These are phyloP conservation scores for Neosalanx taihuensis DNA, from an alignment of 2,797 vertebrate genomes.

Conservation along the genomic window DNA sequence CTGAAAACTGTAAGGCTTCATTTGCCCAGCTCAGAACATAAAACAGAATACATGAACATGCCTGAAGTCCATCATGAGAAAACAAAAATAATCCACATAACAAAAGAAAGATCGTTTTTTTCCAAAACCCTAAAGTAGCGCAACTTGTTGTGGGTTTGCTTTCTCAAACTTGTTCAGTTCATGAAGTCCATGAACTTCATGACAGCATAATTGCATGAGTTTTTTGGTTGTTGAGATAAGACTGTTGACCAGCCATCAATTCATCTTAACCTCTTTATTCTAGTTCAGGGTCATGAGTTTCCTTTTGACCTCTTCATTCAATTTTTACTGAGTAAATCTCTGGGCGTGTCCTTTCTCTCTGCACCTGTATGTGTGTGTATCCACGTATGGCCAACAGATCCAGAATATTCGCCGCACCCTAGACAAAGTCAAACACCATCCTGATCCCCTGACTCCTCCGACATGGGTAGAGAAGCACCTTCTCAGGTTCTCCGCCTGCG, in stretches of 20 bases:
- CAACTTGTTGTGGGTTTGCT: too few species aligned
- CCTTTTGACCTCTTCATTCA: slow-evolving; percentile 34
- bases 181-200: too few species aligned
- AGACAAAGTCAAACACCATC: slow-evolving; percentile 19
- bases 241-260: slow-evolving; percentile 10
- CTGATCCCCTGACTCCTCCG: slow-evolving; percentile 1
- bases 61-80: too few species aligned
- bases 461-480: slow-evolving; percentile 24
- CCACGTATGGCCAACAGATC: background rate
- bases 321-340: slow-evolving; percentile 38
- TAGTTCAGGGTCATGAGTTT: slow-evolving; percentile 19
- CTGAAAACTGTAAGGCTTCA: too few species aligned
- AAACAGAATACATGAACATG: too few species aligned
- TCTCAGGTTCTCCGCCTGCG: slow-evolving; percentile 19
- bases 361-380: background rate
- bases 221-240: slow-evolving; percentile 22
- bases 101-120: too few species aligned
- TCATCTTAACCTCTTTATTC: slow-evolving; percentile 37
- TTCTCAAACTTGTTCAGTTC: too few species aligned
- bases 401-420: slow-evolving; percentile 42
- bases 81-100: too few species aligned
- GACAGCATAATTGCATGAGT: too few species aligned
- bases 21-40: too few species aligned
- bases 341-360: slow-evolving; percentile 39
- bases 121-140: too few species aligned